Percentiles rank a stretch among this genome's conserved stretches.
Conservation (phyloP, 2,888 invertebrate genomes). For the Platerodrilus igneus region DNA sequence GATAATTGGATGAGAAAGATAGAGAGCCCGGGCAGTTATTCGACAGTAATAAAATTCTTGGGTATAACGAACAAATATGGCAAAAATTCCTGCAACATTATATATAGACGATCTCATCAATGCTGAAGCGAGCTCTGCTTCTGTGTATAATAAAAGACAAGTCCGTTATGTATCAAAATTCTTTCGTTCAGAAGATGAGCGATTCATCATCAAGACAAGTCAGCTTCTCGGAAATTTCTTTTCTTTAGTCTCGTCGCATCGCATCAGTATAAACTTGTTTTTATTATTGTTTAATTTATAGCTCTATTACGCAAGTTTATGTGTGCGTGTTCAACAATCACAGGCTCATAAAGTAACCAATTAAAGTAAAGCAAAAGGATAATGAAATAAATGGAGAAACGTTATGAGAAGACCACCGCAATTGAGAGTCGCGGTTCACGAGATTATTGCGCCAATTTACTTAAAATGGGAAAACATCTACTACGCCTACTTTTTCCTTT, state of each 20-base stretch:
- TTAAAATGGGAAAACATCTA: slow-evolving; percentile 23
- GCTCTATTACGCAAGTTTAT: slow-evolving; percentile 31
- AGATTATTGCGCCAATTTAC: slow-evolving; percentile 27
- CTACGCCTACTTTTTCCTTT: slow-evolving; percentile 20
- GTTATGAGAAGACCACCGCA: slow-evolving; percentile 21
- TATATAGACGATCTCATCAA: too few relatives aligned
- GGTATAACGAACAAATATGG: too few relatives aligned
- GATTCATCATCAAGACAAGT: slow-evolving; percentile 12
- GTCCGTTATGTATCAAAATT: too few relatives aligned
- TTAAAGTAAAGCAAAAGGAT: slow-evolving; percentile 25
- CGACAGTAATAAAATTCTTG: too few relatives aligned
- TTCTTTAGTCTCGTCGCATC: slow-evolving; percentile 4
- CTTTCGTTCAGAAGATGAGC: too few relatives aligned
- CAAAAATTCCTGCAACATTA: too few relatives aligned
- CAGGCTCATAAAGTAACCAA: slow-evolving; percentile 23
- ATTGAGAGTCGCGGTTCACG: slow-evolving; percentile 23
- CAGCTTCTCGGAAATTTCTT: slow-evolving; percentile 17
- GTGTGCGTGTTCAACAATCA: slow-evolving; percentile 25
- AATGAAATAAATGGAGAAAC: slow-evolving; percentile 28
- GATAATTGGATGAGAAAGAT: too few relatives aligned
- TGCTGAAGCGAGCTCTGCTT: too few relatives aligned
- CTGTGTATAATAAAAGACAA: too few relatives aligned
- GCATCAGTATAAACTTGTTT: slow-evolving; percentile 26
- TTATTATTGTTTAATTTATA: slow-evolving; percentile 31
- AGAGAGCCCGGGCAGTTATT: too few relatives aligned